Base-by-base conservation (phyloP, 2,113 vertebrate genomes). In the Pollimyrus isidori region DNA sequence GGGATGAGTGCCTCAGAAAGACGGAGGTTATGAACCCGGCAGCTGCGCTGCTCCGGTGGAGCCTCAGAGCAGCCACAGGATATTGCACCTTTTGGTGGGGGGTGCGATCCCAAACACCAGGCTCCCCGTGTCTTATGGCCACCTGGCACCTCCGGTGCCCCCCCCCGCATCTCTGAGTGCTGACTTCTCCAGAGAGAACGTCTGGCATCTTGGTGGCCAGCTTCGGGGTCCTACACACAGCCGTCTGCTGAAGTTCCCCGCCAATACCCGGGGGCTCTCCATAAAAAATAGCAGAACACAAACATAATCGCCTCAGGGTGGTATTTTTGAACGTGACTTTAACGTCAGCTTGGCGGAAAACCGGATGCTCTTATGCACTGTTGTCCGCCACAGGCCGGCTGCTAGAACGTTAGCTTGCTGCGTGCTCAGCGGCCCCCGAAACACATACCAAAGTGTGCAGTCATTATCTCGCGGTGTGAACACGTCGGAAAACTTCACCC, bases 51-150 rank as follows among this genome's bases (percentile, higher is more conserved):
- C 92, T 94, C 96, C 93, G 93, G 90, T 91, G 13, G 89, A 92
- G 91, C 93, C 94, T 90, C 90, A 92, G 95, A 95, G 95, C 95
- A 95, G 93, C 91, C 93, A 95, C 95, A 95, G 96, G 95, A 96
- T 95, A 96, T 96, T 95, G 93, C 94, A 92, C 94, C 94, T 94
- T 94, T 92, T 90, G 91, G 92, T 91, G 93, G 91, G 92, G 93
- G 93, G 91, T 91, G 91, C 87, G 89, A 91, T 90, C 92, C 89
- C 91, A 92, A 92, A 92, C 93, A 91, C 88, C 45, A 88, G 92
- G 91, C 91, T 91, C 91, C 92, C 90, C 89, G 90, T 89, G 91
- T 91, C 56, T 69, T 69, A 11, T 42, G 42, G 58, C 26, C 42
- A 58, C 58, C 87, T 46, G 30, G 49, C 50, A 39, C 76, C 26